Conservation (phyloP, 2,113 vertebrate genomes). For the Piaya cayana region DNA sequence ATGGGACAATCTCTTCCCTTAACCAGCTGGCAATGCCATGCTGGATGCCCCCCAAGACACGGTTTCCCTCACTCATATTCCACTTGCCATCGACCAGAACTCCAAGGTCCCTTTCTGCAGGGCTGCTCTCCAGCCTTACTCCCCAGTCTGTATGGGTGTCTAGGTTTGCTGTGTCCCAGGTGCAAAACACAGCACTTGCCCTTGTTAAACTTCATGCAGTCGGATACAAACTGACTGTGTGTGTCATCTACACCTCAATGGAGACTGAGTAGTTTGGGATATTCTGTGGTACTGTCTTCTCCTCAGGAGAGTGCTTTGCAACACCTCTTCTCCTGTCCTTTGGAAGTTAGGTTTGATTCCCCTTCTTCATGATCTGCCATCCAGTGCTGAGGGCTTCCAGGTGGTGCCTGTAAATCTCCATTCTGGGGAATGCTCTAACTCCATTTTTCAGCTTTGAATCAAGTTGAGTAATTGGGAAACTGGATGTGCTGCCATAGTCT, state of each 20-base stretch:
- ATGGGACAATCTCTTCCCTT: too few species aligned
- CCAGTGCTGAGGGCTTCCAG: background rate
- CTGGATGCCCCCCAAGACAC: too few species aligned
- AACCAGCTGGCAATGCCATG: too few species aligned
- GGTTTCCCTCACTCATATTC: too few species aligned
- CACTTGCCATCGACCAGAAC: too few species aligned
- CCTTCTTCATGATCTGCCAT: accelerated
- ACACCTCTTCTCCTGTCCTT: background rate
- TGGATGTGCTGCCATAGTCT: background rate
- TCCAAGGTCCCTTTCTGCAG: too few species aligned
- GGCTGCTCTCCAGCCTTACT: too few species aligned
- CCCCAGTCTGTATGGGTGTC: too few species aligned
- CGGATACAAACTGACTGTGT: accelerated
- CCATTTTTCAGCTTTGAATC: background rate
- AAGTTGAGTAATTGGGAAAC: background rate
- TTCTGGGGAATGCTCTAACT: accelerated
- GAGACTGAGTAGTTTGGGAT: too few species aligned
- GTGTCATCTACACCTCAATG: accelerated
- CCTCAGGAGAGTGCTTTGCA: accelerated
- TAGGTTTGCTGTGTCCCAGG: too few species aligned
- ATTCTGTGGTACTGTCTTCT: accelerated
- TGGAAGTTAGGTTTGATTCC: accelerated
- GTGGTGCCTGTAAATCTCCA: accelerated
- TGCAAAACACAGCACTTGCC: too few species aligned
- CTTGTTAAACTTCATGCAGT: too few species aligned